Base-by-base conservation (phyloP, 2,113 vertebrate species). In the Naja naja region DNA sequence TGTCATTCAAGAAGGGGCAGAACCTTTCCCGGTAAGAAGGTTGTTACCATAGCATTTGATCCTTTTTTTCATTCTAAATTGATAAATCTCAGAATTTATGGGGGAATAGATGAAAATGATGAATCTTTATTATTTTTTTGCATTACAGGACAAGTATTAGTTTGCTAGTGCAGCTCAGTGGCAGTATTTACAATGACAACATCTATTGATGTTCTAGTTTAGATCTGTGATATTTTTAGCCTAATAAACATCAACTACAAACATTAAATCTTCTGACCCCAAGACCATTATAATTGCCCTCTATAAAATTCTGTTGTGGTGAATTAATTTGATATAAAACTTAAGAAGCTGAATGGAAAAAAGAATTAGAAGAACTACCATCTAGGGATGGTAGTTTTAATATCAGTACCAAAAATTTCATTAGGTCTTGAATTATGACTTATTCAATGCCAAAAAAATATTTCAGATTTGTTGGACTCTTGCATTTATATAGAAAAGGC, bases 1-100 rank as follows among this genome's bases (percentile, higher is more conserved):
- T 93, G 99, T 99, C 86, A 99, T 99, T 97, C 99, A 99, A 96
- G 99, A 99, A 95, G 99, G 99, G 97, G 99, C 99, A 11, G 99
- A 99, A 91, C 99, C 99, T 20, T 99, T 99, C 97, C 99, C 99
- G 91, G 99, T 99, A 96, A 98, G 99, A 69, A 93, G 22, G 18
- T 25, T 81, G 18, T 43, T 81, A 60, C 25, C 2, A 3, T 60
- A 22, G 18, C 18, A 81, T 81, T 81, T 81, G 74, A 22, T 22
- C 39, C 74, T 39, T 81, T 81, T 81, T 43, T 18, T 81, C 74
- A 81, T 43, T 20, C 34, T 39, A 81, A 81, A 7, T 81, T 39
- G 69, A 81, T 34, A 81, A 81, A 43, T 43, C 74, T 81, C 34
- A 81, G n/a, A 39, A 81, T 81, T 81, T 81, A 43, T 39, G 34